Percentiles rank a stretch among this genome's conserved stretches.
These are phyloP conservation scores for Panagrolaimus sp. DNA, from an alignment of 1,140 invertebrate genomes.

Conservation along the genomic window DNA sequence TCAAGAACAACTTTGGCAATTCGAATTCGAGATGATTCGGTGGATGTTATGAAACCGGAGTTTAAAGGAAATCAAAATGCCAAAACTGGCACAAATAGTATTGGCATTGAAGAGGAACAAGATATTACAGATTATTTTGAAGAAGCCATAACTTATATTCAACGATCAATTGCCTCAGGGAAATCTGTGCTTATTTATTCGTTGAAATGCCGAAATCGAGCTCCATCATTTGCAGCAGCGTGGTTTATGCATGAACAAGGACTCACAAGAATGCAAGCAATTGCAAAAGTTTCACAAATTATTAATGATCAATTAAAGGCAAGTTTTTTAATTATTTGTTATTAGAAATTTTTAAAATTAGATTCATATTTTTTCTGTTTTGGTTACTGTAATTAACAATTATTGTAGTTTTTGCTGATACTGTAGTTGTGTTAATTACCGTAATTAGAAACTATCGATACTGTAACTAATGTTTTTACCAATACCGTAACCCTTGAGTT, in stretches of 20 bases:
- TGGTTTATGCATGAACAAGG: neutral
- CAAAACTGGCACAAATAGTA: neutral
- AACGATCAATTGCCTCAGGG: neutral
- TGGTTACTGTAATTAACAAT: no score
- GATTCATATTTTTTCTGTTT: no score
- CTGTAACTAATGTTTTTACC: neutral
- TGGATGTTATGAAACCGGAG: neutral
- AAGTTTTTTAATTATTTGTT: no score
- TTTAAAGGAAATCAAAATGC: neutral
- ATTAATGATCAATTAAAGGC: neutral
- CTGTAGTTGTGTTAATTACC: no score
- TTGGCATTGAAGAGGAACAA: conserved; percentile 4
- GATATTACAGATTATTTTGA: conserved; percentile 8
- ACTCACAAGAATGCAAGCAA: neutral
- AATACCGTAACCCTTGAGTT: no score
- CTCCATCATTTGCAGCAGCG: neutral
- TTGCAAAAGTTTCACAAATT: neutral
- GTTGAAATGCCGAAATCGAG: neutral
- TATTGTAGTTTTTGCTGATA: no score
- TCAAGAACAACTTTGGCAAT: neutral
- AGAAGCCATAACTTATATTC: neutral
- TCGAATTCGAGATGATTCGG: neutral
- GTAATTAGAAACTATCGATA: neutral
- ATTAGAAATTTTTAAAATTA: no score
- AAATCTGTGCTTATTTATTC: conserved; percentile 11